These are phyloP conservation scores for Xenops minutus DNA, from an alignment of 2,797 vertebrate genomes.

Conservation along the genomic window DNA sequence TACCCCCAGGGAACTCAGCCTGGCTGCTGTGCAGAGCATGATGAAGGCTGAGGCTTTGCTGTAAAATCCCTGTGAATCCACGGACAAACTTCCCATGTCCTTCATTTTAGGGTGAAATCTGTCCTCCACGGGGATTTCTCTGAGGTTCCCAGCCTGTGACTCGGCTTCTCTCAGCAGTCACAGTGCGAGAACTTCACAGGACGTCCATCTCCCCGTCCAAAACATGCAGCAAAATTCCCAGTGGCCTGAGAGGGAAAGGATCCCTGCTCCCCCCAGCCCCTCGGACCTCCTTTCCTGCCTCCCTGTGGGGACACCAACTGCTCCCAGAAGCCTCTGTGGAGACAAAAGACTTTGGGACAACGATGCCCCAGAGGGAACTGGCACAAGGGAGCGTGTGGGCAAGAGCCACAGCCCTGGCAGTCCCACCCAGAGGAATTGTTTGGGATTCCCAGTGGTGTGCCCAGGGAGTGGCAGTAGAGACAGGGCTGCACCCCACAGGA, in stretches of 20 bases:
- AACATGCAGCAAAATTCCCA: neutral
- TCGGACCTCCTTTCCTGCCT: neutral
- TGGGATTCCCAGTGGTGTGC: neutral
- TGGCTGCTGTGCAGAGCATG: neutral
- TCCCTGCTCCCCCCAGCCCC: neutral
- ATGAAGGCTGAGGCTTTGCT: neutral
- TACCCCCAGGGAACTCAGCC: neutral
- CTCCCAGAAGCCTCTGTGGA: neutral
- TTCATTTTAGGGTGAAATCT: neutral
- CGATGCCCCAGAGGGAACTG: neutral
- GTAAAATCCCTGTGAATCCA: neutral
- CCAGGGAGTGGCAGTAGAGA: neutral
- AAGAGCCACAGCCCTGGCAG: neutral
- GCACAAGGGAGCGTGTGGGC: neutral
- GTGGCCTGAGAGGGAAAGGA: neutral
- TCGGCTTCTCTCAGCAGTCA: accelerated
- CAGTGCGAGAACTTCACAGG: neutral
- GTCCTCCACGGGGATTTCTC: neutral
- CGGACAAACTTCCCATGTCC: neutral
- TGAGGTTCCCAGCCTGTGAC: neutral
- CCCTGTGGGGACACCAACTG: neutral
- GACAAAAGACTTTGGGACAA: neutral
- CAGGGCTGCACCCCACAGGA: neutral
- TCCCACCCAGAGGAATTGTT: neutral
- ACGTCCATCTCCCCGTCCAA: neutral